phyloP scores from a whole-genome alignment of 1,140 invertebrate species.

The Drosophila yakuba region DNA sequence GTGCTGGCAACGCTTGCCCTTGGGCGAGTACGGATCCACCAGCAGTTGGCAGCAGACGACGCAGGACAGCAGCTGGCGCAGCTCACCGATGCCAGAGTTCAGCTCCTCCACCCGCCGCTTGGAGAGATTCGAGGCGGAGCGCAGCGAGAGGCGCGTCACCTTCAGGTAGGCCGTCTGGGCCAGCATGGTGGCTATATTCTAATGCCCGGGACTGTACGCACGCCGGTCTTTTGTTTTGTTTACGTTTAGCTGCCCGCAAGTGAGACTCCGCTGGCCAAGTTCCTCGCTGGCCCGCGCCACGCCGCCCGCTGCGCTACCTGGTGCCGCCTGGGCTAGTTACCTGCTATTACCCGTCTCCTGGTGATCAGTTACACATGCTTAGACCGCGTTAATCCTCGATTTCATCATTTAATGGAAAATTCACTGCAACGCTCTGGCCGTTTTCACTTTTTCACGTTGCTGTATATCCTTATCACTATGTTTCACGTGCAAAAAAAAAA shows the following conservation, averaged over 20 bases:
- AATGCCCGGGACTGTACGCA: slow-evolving; percentile 46
- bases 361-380: slow-evolving; percentile 6
- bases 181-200: slow-evolving; percentile 17
- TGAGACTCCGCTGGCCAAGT: slow-evolving; percentile 36
- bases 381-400: slow-evolving; percentile 13
- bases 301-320: slow-evolving; percentile 8
- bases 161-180: slow-evolving; percentile 54
- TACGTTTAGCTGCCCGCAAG: slow-evolving; percentile 43
- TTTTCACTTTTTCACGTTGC: slow-evolving; percentile 55
- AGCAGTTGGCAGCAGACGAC: slow-evolving; percentile 94
- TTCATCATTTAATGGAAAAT: slow-evolving; percentile 24
- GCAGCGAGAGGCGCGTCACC: slow-evolving; percentile 39
- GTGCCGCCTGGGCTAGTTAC: slow-evolving; percentile 4
- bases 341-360: slow-evolving; percentile 1
- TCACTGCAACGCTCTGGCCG: slow-evolving; percentile 3
- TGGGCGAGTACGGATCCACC: slow-evolving; percentile 92
- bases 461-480: slow-evolving; percentile 60
- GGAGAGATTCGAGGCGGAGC: slow-evolving; percentile 40
- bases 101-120: slow-evolving; percentile 92
- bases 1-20: slow-evolving; percentile 93
- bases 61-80: slow-evolving; percentile 94
- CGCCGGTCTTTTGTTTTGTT: slow-evolving; percentile 39
- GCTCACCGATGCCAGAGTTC: slow-evolving; percentile 92
- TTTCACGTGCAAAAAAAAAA: slow-evolving; percentile 78
- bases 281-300: not conserved